Conservation (phyloP, 2,797 vertebrate genomes). For the Anabas testudineus region DNA sequence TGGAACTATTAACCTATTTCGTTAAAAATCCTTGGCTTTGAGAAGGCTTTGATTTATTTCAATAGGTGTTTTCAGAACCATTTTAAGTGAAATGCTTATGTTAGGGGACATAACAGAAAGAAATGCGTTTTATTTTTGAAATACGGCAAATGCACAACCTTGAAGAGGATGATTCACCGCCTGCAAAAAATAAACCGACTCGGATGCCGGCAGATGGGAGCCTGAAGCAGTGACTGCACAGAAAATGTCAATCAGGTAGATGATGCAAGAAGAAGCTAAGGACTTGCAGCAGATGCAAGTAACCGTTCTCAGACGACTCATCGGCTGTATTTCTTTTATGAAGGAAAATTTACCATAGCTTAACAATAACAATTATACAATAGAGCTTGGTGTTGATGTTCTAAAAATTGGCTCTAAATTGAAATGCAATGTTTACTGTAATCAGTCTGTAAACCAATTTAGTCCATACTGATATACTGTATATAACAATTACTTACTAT, state of each 20-base stretch:
- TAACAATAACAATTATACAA: neutral
- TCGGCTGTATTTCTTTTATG: neutral
- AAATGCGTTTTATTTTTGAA: conserved; percentile 32
- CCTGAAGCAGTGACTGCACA: conserved; percentile 50
- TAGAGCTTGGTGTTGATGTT: conserved; percentile 7
- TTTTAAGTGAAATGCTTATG: conserved; percentile 40
- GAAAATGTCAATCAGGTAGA: conserved; percentile 46
- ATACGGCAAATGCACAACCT: conserved; percentile 40
- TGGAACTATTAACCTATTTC: conserved; percentile 55
- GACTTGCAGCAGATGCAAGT: conserved; percentile 12
- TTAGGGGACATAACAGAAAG: conserved; percentile 33
- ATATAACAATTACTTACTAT: no score
- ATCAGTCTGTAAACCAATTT: no score
- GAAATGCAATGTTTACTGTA: neutral
- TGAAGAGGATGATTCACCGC: conserved; percentile 70
- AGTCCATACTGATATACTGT: no score
- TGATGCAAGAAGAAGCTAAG: conserved; percentile 31
- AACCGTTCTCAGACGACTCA: conserved; percentile 4
- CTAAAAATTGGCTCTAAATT: neutral
- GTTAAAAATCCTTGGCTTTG: conserved; percentile 27
- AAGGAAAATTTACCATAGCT: conserved; percentile 11
- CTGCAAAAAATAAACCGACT: conserved; percentile 63
- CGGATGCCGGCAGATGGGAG: conserved; percentile 53
- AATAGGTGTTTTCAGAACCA: conserved; percentile 47
- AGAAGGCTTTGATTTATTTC: conserved; percentile 39